Evolutionary conservation across 2,888 invertebrate species (phyloP).

Genomic region (Cantharis nigra): DNA sequence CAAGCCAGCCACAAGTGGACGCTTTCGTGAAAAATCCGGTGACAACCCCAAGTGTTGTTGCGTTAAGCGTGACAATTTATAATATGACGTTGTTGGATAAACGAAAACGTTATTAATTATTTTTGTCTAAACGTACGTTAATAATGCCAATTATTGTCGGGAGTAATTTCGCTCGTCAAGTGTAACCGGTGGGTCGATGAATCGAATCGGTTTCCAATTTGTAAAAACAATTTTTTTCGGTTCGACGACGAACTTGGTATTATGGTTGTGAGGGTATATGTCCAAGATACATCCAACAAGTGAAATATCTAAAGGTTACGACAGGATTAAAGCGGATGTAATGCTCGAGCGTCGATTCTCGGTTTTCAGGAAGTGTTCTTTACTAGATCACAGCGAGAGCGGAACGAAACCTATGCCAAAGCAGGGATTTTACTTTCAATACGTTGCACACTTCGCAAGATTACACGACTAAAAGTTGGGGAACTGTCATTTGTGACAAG

Average conservation of each 20-base stretch:
- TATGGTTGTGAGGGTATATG: not conserved
- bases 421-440: conserved; percentile 49
- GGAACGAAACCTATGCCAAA: conserved; percentile 38
- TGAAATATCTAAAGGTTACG: conserved; percentile 34
- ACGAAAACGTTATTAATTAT: not conserved
- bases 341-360: conserved; percentile 35
- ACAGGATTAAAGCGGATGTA: conserved; percentile 42
- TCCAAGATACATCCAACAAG: conserved; percentile 23
- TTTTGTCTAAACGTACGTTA: not conserved
- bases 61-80: not conserved
- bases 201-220: not conserved
- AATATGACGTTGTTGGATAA: not conserved
- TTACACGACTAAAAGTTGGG: conserved; percentile 46
- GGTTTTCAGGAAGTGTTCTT: conserved; percentile 40
- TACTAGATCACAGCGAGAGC: conserved; percentile 34
- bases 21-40: not conserved
- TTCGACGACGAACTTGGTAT: not conserved
- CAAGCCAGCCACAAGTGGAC: not conserved
- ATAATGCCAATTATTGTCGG: not conserved
- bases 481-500: conserved; percentile 49
- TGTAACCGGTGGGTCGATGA: not conserved
- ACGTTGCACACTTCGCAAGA: conserved; percentile 46
- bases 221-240: not conserved
- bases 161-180: not conserved
- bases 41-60: not conserved